Evolutionary conservation across 1,140 invertebrate species (phyloP), one percentile per base, ranked within the genome.

Genomic region (Ericerus pela): DNA sequence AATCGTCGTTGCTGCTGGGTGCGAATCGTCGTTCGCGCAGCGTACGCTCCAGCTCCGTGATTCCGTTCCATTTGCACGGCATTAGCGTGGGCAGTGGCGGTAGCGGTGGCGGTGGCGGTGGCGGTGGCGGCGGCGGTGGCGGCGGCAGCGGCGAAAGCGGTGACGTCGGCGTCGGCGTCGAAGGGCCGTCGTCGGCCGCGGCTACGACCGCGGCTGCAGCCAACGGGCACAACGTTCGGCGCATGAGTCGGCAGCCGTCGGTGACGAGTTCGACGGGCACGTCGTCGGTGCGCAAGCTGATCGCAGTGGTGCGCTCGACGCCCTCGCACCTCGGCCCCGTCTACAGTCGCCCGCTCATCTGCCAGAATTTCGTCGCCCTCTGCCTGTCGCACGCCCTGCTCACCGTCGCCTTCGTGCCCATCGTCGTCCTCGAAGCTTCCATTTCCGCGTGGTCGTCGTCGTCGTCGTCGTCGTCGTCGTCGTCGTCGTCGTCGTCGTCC

Each of bases 231-330:
- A 47, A 47, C 26, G 22, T 47, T 14, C 22, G 26, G 26, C 41
- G 26, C 26, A 47, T 47, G 24, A 54, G 29, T 28, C 69, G 79
- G 51, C 69, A 76, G 1, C 79, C 81, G 47, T 82, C 80, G 1
- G 73, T 79, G 62, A 75, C 75, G 4, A 81, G 79, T 2, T 81
- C 80, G 2, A 77, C 80, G 8, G 59, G 59, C 2, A 55, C 56
- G 12, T 80, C 79, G 0, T 82, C 80, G 1, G 80, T 84, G 0
- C 72, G 78, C 5, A 70, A 78, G 0, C 68, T 83, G 0, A 76
- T 83, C n/a, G 73, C 77, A 1, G 70, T 79, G 0, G 79, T 66
- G 0, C 59, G 66, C 1, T 62, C 64, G 1, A 66, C 66, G 0
- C 63, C 65, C 5, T 66, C 65, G 24, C 61, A 62, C n/a, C 54